A percentile compares a stretch with the other conserved stretches of the same genome.
Conservation (phyloP, 2,797 vertebrate genomes). For the Peromyscus attwateri region DNA sequence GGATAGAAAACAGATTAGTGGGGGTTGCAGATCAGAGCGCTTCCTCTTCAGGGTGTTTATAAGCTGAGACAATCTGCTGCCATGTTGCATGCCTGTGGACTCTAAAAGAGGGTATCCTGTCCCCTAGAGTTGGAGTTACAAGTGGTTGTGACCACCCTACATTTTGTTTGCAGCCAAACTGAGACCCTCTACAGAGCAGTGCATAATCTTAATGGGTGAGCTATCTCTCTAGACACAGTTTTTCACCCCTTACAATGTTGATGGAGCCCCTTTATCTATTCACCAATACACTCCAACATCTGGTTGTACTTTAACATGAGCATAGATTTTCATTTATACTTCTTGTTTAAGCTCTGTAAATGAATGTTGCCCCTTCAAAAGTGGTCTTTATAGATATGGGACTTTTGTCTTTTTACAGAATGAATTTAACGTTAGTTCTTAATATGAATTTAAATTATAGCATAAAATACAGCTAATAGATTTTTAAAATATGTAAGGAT, state of each 20-base stretch:
- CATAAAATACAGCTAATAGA: neutral
- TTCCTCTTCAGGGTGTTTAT: no score
- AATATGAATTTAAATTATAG: neutral
- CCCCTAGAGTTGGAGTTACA: neutral
- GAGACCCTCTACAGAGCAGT: neutral
- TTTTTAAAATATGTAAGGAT: neutral
- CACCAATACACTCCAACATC: neutral
- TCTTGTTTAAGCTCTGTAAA: neutral
- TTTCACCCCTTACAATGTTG: neutral
- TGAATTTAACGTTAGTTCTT: neutral
- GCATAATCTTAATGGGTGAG: no score
- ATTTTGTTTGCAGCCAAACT: neutral
- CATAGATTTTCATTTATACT: neutral
- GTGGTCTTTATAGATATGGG: neutral
- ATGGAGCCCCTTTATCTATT: neutral
- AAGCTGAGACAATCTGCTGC: no score
- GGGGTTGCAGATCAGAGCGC: no score
- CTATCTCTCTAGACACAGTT: neutral
- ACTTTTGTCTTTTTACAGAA: neutral
- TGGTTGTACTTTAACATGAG: neutral
- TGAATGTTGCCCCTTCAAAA: neutral
- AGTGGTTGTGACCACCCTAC: neutral
- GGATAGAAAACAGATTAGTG: no score
- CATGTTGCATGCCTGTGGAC: no score
- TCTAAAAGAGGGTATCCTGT: neutral